Base-by-base conservation (phyloP, 2,888 invertebrate species). In the Nebria brevicollis region DNA sequence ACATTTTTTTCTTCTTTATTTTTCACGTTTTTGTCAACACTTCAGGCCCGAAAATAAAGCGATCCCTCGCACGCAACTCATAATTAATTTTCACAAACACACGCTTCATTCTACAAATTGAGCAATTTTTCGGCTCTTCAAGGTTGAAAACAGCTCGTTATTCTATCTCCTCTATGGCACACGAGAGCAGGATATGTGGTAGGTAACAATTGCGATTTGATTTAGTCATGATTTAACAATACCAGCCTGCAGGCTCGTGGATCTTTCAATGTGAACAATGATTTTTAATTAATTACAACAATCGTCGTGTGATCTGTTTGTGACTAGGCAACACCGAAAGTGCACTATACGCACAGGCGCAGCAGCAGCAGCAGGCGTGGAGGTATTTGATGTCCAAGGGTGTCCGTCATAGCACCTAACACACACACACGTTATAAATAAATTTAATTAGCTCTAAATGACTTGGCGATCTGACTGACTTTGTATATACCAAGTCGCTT, bases 381-480 rank as follows among this genome's bases (percentile, higher is more conserved):
- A 7, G 54, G 54, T 54, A 54, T 54, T 54, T 13, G 54, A 54
- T 54, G 41, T 42, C 73, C 41, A 42, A 41, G 73, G 73, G 73
- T 73, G 73, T 73, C 70, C 70, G 25, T 70, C 54, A 13, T 41
- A 25, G 41, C 42, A 43, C n/a, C 73, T 41, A 41, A 43, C 73
- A 54, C 34, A 34, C 34, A 34, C 20, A 73, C 42, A 42, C 43
- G 15, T 73, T 68, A 87, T 85, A 86, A 86, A 88, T 86, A 87
- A 87, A 88, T 88, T 88, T 88, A 88, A 88, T 88, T 88, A 88
- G 86, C 85, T 87, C 84, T 84, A 88, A 87, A 86, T 88, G 88
- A 88, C 88, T 88, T 87, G 88, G 88, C 70, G 86, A 85, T 87
- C 85, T 84, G 83, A 15, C 10, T n/a, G n/a, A 43, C 10, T 84